phyloP scores from a whole-genome alignment of 2,797 vertebrate species.

The Pelobates cultripes region DNA sequence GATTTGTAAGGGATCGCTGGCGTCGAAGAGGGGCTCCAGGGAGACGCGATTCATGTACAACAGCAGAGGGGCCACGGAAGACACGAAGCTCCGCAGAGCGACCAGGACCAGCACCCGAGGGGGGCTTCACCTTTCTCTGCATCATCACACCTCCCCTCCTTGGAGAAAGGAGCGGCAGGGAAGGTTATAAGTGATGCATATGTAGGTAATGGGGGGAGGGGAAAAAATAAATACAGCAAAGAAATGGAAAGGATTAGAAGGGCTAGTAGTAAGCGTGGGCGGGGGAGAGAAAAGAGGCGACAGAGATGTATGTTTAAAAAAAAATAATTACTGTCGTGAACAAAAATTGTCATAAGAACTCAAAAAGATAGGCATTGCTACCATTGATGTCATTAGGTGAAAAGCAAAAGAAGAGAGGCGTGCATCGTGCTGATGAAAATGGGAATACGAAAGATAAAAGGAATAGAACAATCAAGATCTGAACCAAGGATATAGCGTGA shows the following conservation, averaged over 20 bases:
- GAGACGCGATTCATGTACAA: slow-evolving; percentile 77
- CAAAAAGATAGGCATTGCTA: not conserved
- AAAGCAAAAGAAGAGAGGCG: not conserved
- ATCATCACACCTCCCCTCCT: slow-evolving; percentile 59
- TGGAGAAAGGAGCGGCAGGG: slow-evolving; percentile 44
- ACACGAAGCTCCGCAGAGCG: slow-evolving; percentile 50
- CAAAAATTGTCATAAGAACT: not conserved
- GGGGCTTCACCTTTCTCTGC: slow-evolving; percentile 64
- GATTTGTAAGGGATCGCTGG: slow-evolving; percentile 90
- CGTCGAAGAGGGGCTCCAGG: slow-evolving; percentile 85
- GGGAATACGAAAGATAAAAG: not conserved
- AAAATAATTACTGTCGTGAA: not conserved
- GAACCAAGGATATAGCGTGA: not conserved
- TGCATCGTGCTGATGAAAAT: not conserved
- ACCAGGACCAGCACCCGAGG: slow-evolving; percentile 57
- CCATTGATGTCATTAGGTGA: not conserved
- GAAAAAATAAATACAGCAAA: not conserved
- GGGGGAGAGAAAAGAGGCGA: not conserved
- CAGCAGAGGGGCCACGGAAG: slow-evolving; percentile 72
- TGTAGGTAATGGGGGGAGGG: not conserved
- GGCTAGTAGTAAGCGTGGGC: not conserved
- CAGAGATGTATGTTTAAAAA: not conserved
- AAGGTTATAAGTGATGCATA: slow-evolving; percentile 29
- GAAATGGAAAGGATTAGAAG: not conserved
- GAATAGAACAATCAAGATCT: not conserved